Percentiles rank a stretch among this genome's conserved stretches.
phyloP scores from a whole-genome alignment of 2,797 vertebrate species.

The Salarias fasciatus region DNA sequence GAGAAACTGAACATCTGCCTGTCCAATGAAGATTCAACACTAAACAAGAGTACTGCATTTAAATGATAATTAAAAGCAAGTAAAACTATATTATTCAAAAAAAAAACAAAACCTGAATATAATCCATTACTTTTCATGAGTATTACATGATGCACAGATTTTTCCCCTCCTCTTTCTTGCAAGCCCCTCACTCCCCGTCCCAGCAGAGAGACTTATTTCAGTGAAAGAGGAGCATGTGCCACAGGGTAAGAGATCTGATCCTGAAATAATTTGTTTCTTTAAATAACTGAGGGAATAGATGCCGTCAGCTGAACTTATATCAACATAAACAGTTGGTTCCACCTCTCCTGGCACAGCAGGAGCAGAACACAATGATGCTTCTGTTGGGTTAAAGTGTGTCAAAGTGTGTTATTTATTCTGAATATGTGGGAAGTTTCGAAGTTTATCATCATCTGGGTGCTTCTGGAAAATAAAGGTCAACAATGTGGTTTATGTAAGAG shows the following conservation, averaged over 20 bases:
- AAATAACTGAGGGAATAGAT: conserved; percentile 75
- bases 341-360: conserved; percentile 17
- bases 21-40: too few species aligned
- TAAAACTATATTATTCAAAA: too few species aligned
- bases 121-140: too few species aligned
- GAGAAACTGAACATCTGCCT: too few species aligned
- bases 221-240: conserved; percentile 68
- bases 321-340: conserved; percentile 47
- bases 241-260: conserved; percentile 69
- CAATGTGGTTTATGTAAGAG: conserved; percentile 28
- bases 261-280: conserved; percentile 81
- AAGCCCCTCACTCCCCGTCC: conserved; percentile 14
- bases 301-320: conserved; percentile 61
- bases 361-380: conserved; percentile 7
- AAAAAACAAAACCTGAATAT: too few species aligned
- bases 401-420: not conserved
- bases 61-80: too few species aligned
- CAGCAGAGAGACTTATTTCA: conserved; percentile 55
- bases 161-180: not conserved
- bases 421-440: not conserved
- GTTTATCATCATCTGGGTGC: conserved; percentile 7
- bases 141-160: conserved; percentile 9
- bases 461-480: conserved; percentile 15
- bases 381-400: not conserved
- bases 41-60: too few species aligned